phyloP scores from a whole-genome alignment of 2,797 vertebrate genomes.

The Bovichtus variegatus region DNA sequence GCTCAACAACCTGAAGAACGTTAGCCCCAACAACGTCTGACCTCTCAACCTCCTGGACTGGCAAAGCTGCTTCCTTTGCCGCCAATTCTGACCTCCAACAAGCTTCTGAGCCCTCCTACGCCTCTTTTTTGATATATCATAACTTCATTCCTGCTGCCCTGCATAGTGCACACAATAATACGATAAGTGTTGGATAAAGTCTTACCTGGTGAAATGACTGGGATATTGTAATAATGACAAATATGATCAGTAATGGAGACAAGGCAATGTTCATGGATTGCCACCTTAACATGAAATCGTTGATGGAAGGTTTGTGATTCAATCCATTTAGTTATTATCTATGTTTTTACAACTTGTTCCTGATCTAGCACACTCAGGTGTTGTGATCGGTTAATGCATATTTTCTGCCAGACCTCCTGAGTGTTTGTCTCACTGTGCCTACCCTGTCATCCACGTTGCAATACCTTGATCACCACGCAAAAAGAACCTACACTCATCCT shows the following conservation, averaged over 20 bases:
- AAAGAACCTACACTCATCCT: conserved; percentile 9
- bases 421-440: conserved; percentile 41
- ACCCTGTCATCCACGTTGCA: conserved; percentile 36
- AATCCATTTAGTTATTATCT: conserved; percentile 25
- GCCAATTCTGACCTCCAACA: conserved; percentile 64
- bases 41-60: conserved; percentile 70
- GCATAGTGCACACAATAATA: conserved; percentile 42
- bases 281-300: conserved; percentile 36
- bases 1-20: conserved; percentile 95
- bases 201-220: conserved; percentile 47
- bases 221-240: conserved; percentile 39
- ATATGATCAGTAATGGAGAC: conserved; percentile 30
- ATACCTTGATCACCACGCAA: conserved; percentile 42
- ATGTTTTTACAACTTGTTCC: conserved; percentile 34
- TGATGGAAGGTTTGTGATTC: conserved; percentile 6
- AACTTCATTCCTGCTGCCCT: conserved; percentile 50
- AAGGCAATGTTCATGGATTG: conserved; percentile 36
- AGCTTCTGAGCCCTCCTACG: conserved; percentile 62
- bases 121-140: conserved; percentile 61
- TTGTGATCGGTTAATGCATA: conserved; percentile 24
- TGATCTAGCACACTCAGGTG: conserved; percentile 22
- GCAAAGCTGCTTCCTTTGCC: conserved; percentile 66
- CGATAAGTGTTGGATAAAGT: conserved; percentile 47
- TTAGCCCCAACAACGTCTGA: conserved; percentile 93
- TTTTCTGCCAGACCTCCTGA: conserved; percentile 30